Evolutionary conservation across 2,797 vertebrate genomes (phyloP), one percentile per base, ranked within the genome.

Genomic region (Rhinichthys osculus): DNA sequence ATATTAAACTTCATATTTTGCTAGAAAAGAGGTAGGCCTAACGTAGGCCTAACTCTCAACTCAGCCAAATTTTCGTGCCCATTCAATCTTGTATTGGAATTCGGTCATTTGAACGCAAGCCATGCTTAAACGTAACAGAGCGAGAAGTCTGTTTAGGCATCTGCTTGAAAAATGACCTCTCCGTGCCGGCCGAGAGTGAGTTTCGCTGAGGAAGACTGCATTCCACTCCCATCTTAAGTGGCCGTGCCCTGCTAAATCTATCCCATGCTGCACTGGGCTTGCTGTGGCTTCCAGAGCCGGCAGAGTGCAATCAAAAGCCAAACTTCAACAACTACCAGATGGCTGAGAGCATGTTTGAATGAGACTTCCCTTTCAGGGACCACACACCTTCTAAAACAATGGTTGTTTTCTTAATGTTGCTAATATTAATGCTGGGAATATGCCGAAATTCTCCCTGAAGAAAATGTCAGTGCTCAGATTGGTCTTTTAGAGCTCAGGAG

Each of bases 251-350:
- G 86, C 67, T 86, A 89, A 92, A 91, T 78, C 88, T 90, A 89
- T 89, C 88, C 77, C 89, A 89, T 85, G 57, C 71, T 71, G 67
- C 44, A 82, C 59, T 86, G 87, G 84, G 89, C 89, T 70, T 35
- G 90, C 73, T 62, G 88, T 87, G 85, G 83, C 87, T 89, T 89
- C 86, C 64, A 72, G 88, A 86, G 82, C 87, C 52, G 27, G 50
- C 42, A 86, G 87, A 90, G 77, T 83, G 81, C 89, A 90, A 85
- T 91, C 86, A 90, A 90, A 91, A 88, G 89, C 88, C 91, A 85
- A 90, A 87, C 80, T 78, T 88, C 92, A 94, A 94, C 89, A 71
- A 74, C 90, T 86, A 91, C 88, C 90, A 93, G 93, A 94, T 92
- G 92, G 86, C 77, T 64, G 72, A 90, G 84, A 88, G 81, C 87